Evolutionary conservation across 2,888 invertebrate genomes (phyloP), one percentile per base, ranked within the genome.

Genomic region (Osmoderma eremita): DNA sequence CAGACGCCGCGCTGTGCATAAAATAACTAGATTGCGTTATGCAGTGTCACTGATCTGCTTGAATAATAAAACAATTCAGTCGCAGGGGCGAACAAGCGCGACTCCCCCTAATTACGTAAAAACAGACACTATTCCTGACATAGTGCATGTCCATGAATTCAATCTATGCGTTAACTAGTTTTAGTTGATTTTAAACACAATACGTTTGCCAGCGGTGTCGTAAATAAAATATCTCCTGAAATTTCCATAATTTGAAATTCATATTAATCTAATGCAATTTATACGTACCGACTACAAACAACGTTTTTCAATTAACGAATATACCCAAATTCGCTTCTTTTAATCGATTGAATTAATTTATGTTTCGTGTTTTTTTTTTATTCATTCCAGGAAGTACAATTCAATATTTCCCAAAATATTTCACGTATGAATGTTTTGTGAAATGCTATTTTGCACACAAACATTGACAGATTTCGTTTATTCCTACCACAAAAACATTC

Each of bases 21-120:
- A 61, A 65, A 65, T 68, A 68, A 68, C 64, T 61, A 68, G 61
- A 49, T 67, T 61, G 68, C 39, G 65, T 61, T 65, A 65, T 68
- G 65, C 68, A 58, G 62, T 67, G 64, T 67, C 67, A 67, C 67
- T 63, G 63, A 67, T 67, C 67, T 67, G 50, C 63, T 54, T 48
- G 67, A 67, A 67, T 67, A 67, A 67, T 67, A 67, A 67, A 67
- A 63, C 63, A 62, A 51, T 67, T 54, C 48, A 49, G 63, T 63
- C 63, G 22, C 30, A 49, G 67, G 63, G 62, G 36, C n/a, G 62
- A 30, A 18, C 54, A 24, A 45, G 15, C 61, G 66, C 51, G 38
- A 50, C 24, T 24, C 56, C 56, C 61, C 45, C 61, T 66, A 66
- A 66, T 66, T 66, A 66, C 61, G 61, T 45, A 66, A 66, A 58